Base-by-base conservation (phyloP, 2,888 invertebrate genomes). In the Ophioninae sp. region DNA sequence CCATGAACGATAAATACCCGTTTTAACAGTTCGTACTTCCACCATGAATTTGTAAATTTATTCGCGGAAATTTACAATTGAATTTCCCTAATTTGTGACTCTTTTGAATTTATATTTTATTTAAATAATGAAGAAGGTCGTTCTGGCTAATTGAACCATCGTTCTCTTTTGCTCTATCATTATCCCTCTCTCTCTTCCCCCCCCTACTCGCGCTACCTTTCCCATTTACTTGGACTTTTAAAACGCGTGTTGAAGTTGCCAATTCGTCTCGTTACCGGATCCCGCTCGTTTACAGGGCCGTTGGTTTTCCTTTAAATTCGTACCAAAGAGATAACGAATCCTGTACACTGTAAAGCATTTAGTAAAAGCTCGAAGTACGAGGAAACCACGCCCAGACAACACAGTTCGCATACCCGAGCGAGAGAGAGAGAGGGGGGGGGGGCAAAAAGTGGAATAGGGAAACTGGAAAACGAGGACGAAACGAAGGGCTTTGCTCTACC, bases 261-360 rank as follows among this genome's bases (percentile, higher is more conserved):
- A 82, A 78, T 78, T 82, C 78, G 73, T 82, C 78, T 78, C 78
- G 78, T 82, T 82, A 82, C 68, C 41, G 37, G 8, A 8, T 13
- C 22, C 10, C 37, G 17, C n/a, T 61, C 72, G 72, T 72, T 22
- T 20, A 30, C 63, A 59, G 67, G 65, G 22, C 41, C 81, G 68
- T 68, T 77, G 61, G 81, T 78, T 73, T 67, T 73, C 68, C 78
- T 78, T 74, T 69, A 64, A 67, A 73, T 58, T 74, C 78, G 64
- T 58, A 58, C 72, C 30, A 39, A 20, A 41, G 56, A 17, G 22
- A 37, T 39, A 78, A 58, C 23, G 51, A 67, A 77, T 17, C 61
- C 51, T 37, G 6, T 20, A 22, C 17, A 20, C 9, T 20, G 9
- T 41, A 17, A 63, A 81, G 65, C 39, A 69, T 56, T 77, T 30